phyloP scores from a whole-genome alignment of 2,888 invertebrate species.

The Panopea generosa region DNA sequence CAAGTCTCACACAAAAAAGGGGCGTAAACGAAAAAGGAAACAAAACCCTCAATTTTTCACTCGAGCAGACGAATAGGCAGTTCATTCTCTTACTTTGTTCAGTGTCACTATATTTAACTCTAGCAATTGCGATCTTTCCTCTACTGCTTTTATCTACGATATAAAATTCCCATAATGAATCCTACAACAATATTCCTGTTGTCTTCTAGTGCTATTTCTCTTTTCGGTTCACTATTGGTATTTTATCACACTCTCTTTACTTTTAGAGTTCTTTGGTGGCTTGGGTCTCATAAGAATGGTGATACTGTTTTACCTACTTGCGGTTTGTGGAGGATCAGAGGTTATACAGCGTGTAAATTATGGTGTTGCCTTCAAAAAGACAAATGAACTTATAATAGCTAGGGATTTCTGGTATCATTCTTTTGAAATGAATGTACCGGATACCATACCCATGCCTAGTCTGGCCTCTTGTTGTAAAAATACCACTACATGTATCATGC shows the following conservation, averaged over 20 bases:
- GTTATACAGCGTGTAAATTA: constrained; percentile 47
- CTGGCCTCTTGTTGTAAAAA: constrained; percentile 11
- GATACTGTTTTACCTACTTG: constrained; percentile 1
- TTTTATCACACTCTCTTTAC: constrained; percentile 17
- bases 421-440: constrained; percentile 39
- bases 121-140: constrained; percentile 7
- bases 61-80: neutral
- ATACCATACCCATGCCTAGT: constrained; percentile 4
- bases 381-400: constrained; percentile 12
- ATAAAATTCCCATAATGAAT: constrained; percentile 11
- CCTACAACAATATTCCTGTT: neutral
- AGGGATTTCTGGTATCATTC: constrained; percentile 50
- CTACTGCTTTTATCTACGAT: neutral
- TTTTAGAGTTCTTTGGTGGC: constrained; percentile 31
- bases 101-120: neutral
- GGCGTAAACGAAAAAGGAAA: constrained; percentile 21
- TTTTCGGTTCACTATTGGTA: constrained; percentile 9
- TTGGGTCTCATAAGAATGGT: neutral
- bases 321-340: neutral
- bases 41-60: neutral
- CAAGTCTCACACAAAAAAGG: constrained; percentile 12
- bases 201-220: constrained; percentile 4
- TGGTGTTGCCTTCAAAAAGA: constrained; percentile 36
- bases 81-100: no score
- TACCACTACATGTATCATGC: constrained; percentile 5